Evolutionary conservation across 2,888 invertebrate genomes (phyloP), one percentile per base, ranked within the genome.

Genomic region (Parelbella ahira): DNA sequence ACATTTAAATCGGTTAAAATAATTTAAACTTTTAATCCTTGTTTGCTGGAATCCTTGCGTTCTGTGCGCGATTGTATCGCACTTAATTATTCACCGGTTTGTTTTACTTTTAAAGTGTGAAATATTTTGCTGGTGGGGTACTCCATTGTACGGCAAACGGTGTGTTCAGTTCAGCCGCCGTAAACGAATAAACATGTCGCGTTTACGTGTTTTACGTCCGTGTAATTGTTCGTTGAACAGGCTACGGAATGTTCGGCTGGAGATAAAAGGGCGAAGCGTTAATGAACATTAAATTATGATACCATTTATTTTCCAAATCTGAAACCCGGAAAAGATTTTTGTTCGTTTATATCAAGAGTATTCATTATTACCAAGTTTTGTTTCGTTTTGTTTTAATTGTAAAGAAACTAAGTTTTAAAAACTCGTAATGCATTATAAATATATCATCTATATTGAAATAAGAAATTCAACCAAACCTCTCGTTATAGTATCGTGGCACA

Each of bases 11-110:
- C 78, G 70, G 66, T 61, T 66, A 60, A 76, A 75, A 77, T 78
- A 73, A 78, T 74, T 76, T 77, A 73, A 75, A 77, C 62, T 77
- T 76, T 71, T 74, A 77, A 79, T 68, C 77, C 75, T 44, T 61
- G 63, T 69, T 66, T 61, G 63, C 47, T 47, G 48, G 43, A n/a
- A n/a, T n/a, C n/a, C n/a, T n/a, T n/a, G n/a, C n/a, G n/a, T 47
- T 49, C 49, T 32, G 44, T 23, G 25, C 15, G 23, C n/a, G n/a
- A n/a, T 33, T 27, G 20, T 27, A 27, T 7, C 4, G 32, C 2
- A 21, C 33, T 45, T 43, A 48, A 48, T 43, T 48, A 45, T 44
- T 36, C 45, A 36, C 44, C 3, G 2, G 21, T 21, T 10, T 10
- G 4, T 3, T 24, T 13, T 13, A 2, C 15, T 28, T 13, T 28